Evolutionary conservation across 2,113 vertebrate species (phyloP).

Genomic region (Formicarius rufipectus): DNA sequence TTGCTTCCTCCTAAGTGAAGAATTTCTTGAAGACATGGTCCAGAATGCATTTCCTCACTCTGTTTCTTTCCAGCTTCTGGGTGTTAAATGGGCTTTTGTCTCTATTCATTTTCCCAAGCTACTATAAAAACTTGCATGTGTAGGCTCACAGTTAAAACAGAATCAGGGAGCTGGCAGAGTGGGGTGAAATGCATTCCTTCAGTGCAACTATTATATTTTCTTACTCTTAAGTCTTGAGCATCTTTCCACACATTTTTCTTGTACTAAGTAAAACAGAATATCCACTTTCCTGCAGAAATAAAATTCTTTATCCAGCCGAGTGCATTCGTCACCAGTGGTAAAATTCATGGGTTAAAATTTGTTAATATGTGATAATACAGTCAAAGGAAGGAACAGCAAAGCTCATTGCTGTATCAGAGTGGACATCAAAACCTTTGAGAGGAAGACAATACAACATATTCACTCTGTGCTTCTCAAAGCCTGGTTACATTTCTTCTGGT

Average conservation of each 20-base stretch:
- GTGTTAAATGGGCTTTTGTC: not conserved
- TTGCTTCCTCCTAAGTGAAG: not conserved
- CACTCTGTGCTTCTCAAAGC: not conserved
- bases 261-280: not conserved
- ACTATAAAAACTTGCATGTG: not conserved
- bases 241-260: not conserved
- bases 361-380: not conserved
- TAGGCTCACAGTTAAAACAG: constrained; percentile 2
- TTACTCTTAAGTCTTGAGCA: not conserved
- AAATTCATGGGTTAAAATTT: not conserved
- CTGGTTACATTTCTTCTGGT: not conserved
- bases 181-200: not conserved
- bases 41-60: not conserved
- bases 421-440: not conserved
- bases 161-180: not conserved
- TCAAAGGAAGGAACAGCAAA: not conserved
- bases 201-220: not conserved
- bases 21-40: not conserved
- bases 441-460: not conserved
- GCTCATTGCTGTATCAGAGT: not conserved
- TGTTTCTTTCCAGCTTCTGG: not conserved
- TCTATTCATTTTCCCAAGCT: not conserved
- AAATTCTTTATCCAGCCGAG: not conserved
- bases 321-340: not conserved
- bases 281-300: not conserved